These are phyloP conservation scores for Chiloscyllium punctatum DNA, from an alignment of 2,797 vertebrate genomes.

Conservation along the genomic window DNA sequence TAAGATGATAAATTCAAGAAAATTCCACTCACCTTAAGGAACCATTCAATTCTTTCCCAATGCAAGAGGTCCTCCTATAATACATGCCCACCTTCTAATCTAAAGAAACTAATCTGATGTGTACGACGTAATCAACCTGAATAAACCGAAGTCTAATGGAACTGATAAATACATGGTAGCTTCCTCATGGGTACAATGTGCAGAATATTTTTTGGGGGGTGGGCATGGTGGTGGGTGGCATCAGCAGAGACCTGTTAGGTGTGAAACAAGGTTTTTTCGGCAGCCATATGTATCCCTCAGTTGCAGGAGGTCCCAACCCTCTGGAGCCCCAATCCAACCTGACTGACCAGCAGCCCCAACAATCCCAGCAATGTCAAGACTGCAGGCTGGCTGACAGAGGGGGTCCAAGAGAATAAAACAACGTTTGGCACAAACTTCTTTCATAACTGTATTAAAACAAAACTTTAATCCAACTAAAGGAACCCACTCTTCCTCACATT, in stretches of 20 bases:
- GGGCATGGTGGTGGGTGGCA: no score
- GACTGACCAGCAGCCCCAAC: no score
- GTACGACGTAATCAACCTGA: not conserved
- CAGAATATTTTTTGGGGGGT: no score
- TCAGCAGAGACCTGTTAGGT: no score
- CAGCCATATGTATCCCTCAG: no score
- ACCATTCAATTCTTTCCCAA: not conserved
- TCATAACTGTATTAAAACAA: not conserved
- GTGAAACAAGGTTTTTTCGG: no score
- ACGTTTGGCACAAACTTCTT: not conserved
- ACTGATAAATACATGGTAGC: not conserved
- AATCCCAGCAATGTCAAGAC: no score
- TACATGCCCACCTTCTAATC: not conserved
- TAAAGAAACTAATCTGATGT: not conserved
- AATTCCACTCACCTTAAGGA: not conserved
- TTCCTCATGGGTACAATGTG: not conserved
- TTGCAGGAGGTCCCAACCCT: no score
- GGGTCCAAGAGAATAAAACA: no score
- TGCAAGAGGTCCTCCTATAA: not conserved
- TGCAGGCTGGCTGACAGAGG: no score
- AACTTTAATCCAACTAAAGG: not conserved
- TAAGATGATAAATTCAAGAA: not conserved
- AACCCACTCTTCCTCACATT: not conserved
- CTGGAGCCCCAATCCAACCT: no score
- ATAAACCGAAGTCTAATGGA: not conserved